Percentiles rank a stretch among this genome's conserved stretches.
Evolutionary conservation across 2,888 invertebrate species (phyloP).

Genomic region (Thumatha senex): DNA sequence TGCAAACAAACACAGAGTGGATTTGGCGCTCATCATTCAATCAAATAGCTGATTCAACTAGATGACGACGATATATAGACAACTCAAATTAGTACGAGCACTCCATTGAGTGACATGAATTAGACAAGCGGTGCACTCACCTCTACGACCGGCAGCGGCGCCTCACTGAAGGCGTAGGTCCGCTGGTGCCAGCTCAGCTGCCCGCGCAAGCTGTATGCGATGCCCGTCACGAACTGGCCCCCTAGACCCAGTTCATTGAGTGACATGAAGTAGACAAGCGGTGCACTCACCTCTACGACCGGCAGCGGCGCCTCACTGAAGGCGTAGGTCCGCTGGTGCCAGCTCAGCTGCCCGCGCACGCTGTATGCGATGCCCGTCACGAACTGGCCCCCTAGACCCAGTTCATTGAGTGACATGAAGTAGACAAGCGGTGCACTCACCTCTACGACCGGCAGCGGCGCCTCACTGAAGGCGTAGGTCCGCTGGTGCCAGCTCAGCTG

Average conservation of each 20-base stretch:
- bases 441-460: constrained; percentile 96
- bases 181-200: constrained; percentile 99
- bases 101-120: no score
- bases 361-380: constrained; percentile 98
- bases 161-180: constrained; percentile 98
- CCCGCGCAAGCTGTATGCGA: constrained; percentile 97
- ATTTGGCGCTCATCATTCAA: no score
- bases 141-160: constrained; percentile 96
- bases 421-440: no score
- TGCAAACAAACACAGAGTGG: no score
- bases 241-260: no score
- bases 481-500: constrained; percentile 99
- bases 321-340: constrained; percentile 99
- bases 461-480: constrained; percentile 98
- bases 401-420: no score
- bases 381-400: constrained; percentile 99
- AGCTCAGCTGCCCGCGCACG: constrained; percentile 98
- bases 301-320: constrained; percentile 98
- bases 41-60: no score
- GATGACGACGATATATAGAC: no score
- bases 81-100: no score
- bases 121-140: no score
- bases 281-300: constrained; percentile 95
- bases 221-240: constrained; percentile 99
- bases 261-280: no score